A percentile compares a stretch with the other conserved stretches of the same genome.
Evolutionary conservation across 92 coral and sea anemone species (phyloP).

Genomic region (Virgularia gustaviana): DNA sequence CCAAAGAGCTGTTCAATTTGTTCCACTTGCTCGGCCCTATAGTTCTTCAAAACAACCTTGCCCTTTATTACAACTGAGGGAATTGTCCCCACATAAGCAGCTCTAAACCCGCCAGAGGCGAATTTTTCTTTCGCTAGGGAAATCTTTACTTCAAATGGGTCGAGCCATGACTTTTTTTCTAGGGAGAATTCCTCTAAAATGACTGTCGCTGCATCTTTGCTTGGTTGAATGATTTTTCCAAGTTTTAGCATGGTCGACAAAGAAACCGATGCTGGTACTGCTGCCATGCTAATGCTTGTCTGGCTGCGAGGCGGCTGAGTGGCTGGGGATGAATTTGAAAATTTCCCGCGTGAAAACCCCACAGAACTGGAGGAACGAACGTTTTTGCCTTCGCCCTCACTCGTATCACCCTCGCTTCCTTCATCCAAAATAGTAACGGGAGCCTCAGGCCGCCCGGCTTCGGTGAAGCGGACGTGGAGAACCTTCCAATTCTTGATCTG

Average conservation of each 20-base stretch:
- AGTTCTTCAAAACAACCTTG: conserved; percentile 54
- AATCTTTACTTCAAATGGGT: conserved; percentile 56
- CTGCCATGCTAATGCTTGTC: background rate
- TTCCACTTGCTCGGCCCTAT: conserved; percentile 36
- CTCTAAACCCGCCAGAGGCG: conserved; percentile 55
- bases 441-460: no score
- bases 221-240: conserved; percentile 56
- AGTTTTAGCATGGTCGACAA: conserved; percentile 58
- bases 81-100: conserved; percentile 45
- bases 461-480: conserved; percentile 59
- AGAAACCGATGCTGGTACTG: conserved; percentile 57
- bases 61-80: conserved; percentile 44
- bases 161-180: conserved; percentile 40
- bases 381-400: background rate
- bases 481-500: conserved; percentile 61
- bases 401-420: no score
- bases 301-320: background rate
- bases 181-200: conserved; percentile 48
- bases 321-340: background rate
- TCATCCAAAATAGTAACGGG: background rate
- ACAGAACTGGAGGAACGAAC: background rate
- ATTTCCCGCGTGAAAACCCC: background rate
- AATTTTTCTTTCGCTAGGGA: conserved; percentile 49
- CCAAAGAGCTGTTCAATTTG: conserved; percentile 40
- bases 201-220: conserved; percentile 47